Conservation (phyloP, 92 coral and sea anemone species). For the Actinernus sp. region DNA sequence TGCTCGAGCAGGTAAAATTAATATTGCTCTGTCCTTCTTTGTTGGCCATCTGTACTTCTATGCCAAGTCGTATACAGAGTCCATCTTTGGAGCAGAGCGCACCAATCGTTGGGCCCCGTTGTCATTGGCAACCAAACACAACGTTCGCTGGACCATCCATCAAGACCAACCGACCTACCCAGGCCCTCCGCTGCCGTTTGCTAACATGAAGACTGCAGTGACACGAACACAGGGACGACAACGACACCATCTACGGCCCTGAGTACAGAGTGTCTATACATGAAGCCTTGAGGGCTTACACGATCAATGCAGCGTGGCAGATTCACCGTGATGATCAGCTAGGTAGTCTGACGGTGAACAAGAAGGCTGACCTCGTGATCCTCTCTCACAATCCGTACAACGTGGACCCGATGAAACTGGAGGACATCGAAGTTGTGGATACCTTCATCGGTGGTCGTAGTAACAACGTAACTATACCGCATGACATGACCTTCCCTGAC, state of each 20-base stretch:
- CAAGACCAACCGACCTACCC: slow-evolving; percentile 63
- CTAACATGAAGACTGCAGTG: slow-evolving; percentile 62
- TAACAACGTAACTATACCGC: too few relatives aligned
- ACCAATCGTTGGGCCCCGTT: slow-evolving; percentile 79
- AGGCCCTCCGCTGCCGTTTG: slow-evolving; percentile 53
- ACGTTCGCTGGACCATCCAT: slow-evolving; percentile 65
- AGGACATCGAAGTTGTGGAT: too few relatives aligned
- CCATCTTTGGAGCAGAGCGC: slow-evolving; percentile 60
- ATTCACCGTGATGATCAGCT: too few relatives aligned
- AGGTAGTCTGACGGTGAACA: too few relatives aligned
- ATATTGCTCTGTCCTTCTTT: slow-evolving; percentile 64
- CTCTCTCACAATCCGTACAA: too few relatives aligned
- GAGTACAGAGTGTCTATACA: slow-evolving; percentile 54
- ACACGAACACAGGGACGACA: slow-evolving; percentile 57
- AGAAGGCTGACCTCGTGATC: too few relatives aligned
- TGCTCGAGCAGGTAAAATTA: slow-evolving; percentile 27
- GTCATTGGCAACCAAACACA: slow-evolving; percentile 50
- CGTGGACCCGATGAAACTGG: too few relatives aligned
- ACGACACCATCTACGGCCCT: slow-evolving; percentile 46
- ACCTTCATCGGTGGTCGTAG: too few relatives aligned
- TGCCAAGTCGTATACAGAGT: slow-evolving; percentile 29
- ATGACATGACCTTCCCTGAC: too few relatives aligned
- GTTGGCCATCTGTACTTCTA: slow-evolving; percentile 64
- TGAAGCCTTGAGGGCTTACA: slow-evolving; percentile 64
- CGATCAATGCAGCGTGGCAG: slow-evolving; percentile 75